Percentiles rank a stretch among this genome's conserved stretches.
Evolutionary conservation across 1,140 invertebrate genomes (phyloP).

Genomic region (Lethocerus indicus): DNA sequence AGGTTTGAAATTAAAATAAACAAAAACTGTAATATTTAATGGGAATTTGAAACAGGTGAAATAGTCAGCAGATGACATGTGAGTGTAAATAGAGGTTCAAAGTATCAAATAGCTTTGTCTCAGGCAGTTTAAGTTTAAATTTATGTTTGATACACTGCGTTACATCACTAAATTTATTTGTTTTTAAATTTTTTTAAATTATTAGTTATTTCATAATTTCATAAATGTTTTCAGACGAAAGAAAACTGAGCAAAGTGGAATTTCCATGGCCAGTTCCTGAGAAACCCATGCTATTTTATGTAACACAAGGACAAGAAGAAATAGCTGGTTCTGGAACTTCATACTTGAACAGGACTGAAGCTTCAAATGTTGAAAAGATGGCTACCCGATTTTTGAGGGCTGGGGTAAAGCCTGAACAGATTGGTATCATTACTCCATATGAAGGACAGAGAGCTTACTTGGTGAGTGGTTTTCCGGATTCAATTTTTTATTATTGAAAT

Average conservation of each 20-base stretch:
- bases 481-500: background rate
- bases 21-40: too few relatives aligned
- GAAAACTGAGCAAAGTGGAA: constrained; percentile 77
- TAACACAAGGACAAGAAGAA: constrained; percentile 96
- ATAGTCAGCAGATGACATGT: too few relatives aligned
- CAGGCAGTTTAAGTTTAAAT: too few relatives aligned
- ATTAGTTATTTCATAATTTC: too few relatives aligned
- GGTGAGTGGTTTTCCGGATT: constrained; percentile 27
- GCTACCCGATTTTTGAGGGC: constrained; percentile 84
- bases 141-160: too few relatives aligned
- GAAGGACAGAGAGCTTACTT: constrained; percentile 97
- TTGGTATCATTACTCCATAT: constrained; percentile 99
- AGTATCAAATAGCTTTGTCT: too few relatives aligned
- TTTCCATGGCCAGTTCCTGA: constrained; percentile 96
- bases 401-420: constrained; percentile 94
- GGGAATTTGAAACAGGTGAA: too few relatives aligned
- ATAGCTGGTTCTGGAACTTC: constrained; percentile 97
- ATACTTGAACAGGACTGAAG: constrained; percentile 96
- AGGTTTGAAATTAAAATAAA: too few relatives aligned
- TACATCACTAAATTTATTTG: too few relatives aligned
- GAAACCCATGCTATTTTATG: constrained; percentile 98
- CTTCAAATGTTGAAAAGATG: constrained; percentile 95
- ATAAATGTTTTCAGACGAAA: too few relatives aligned
- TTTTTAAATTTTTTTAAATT: too few relatives aligned
- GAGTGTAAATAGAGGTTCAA: too few relatives aligned